Evolutionary conservation across 2,113 vertebrate species (phyloP).

Genomic region (Sebastes fasciatus): DNA sequence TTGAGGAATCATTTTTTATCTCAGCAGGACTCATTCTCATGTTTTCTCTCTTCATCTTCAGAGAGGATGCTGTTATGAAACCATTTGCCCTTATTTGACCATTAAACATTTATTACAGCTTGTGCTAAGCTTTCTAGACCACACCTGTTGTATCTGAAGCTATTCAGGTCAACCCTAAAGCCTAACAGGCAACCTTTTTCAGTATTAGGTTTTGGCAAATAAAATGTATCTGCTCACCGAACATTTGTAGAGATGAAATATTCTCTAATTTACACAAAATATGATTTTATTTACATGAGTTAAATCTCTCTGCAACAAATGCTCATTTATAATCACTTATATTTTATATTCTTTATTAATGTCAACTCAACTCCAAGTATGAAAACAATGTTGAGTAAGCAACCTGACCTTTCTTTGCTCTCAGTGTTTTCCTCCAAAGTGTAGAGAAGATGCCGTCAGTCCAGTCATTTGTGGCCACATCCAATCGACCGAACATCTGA

Average conservation of each 20-base stretch:
- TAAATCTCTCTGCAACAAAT: not conserved
- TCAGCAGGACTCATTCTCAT: not conserved
- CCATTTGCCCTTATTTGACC: not conserved
- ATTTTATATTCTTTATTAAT: not conserved
- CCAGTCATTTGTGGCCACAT: slow-evolving; percentile 98
- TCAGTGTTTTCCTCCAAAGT: slow-evolving; percentile 96
- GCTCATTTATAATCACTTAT: not conserved
- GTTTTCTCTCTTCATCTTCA: slow-evolving; percentile 1
- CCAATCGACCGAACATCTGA: slow-evolving; percentile 97
- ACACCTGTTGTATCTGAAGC: not conserved
- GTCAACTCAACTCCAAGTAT: not conserved
- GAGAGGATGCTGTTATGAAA: not conserved
- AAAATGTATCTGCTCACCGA: not conserved
- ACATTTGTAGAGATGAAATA: not conserved
- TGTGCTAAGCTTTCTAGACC: not conserved
- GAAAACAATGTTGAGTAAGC: not conserved
- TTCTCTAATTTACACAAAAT: not conserved
- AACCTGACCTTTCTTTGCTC: slow-evolving; percentile 91
- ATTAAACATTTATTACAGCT: not conserved
- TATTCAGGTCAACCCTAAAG: not conserved
- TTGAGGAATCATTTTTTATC: slow-evolving; percentile 6
- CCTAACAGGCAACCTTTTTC: not conserved
- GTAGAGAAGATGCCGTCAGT: slow-evolving; percentile 98
- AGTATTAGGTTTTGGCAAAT: not conserved
- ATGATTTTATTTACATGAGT: not conserved